Evolutionary conservation across 2,113 vertebrate species (phyloP).

Genomic region (Callipepla squamata): DNA sequence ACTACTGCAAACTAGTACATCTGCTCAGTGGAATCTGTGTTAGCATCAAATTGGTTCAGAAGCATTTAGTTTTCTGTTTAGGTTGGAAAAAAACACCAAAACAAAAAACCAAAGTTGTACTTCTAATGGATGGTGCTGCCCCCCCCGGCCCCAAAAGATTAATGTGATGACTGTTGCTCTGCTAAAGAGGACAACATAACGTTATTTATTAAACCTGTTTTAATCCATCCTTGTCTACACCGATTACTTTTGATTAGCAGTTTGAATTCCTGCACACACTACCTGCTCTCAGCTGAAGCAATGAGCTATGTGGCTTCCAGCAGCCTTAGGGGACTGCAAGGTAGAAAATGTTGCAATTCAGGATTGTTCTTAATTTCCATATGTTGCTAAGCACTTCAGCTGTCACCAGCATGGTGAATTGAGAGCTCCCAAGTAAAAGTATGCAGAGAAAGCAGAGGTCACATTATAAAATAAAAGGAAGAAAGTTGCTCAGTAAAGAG

Average conservation of each 20-base stretch:
- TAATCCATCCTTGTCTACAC: neutral
- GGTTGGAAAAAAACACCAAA: neutral
- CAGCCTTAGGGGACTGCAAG: slow-evolving; percentile 9
- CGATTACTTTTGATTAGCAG: neutral
- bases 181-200: neutral
- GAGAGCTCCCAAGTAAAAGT: neutral
- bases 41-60: neutral
- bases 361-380: slow-evolving; percentile 41
- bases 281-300: neutral
- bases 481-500: neutral
- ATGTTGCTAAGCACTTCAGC: slow-evolving; percentile 4
- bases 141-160: neutral
- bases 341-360: neutral
- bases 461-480: neutral
- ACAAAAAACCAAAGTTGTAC: neutral
- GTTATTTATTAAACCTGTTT: slow-evolving; percentile 9
- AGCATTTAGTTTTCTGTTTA: neutral
- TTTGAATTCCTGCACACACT: slow-evolving; percentile 16
- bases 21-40: neutral
- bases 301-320: neutral
- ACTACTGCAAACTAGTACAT: neutral
- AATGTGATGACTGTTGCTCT: neutral
- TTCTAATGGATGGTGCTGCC: neutral
- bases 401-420: neutral
- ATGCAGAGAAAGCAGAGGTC: neutral